These are phyloP conservation scores for Philereme transversata DNA, from an alignment of 2,888 invertebrate genomes.

Conservation along the genomic window DNA sequence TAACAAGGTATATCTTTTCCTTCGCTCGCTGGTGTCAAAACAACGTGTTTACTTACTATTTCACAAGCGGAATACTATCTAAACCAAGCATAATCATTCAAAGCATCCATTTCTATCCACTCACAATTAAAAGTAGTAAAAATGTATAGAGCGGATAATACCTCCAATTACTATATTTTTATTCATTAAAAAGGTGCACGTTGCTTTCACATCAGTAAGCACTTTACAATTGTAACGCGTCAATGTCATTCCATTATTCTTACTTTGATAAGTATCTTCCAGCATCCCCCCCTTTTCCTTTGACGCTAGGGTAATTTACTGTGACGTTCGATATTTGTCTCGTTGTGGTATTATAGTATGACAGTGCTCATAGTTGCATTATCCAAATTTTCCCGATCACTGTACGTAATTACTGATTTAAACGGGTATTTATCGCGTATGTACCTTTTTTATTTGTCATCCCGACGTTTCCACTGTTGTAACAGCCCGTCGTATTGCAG, in stretches of 20 bases:
- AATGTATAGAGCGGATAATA: not conserved
- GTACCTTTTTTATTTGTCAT: too few relatives aligned
- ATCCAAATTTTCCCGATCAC: too few relatives aligned
- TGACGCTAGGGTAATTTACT: conserved; percentile 5
- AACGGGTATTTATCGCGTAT: too few relatives aligned
- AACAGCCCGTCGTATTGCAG: too few relatives aligned
- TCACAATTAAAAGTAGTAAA: not conserved
- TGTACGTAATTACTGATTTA: too few relatives aligned
- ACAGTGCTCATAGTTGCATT: too few relatives aligned
- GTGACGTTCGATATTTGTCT: too few relatives aligned
- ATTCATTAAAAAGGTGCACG: not conserved
- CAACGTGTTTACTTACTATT: not conserved
- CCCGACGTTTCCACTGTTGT: too few relatives aligned
- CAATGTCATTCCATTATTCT: conserved; percentile 15
- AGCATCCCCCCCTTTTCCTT: not conserved
- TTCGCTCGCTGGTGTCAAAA: not conserved
- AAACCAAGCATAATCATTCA: not conserved
- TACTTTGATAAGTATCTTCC: not conserved
- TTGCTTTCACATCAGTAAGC: conserved; percentile 1
- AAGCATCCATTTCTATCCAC: not conserved
- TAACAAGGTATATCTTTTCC: too few relatives aligned
- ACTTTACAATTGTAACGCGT: conserved; percentile 9
- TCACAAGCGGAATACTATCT: not conserved
- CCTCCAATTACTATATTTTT: not conserved
- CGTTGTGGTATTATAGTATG: too few relatives aligned